These are phyloP conservation scores for Phylloscopus trochiloides DNA, from an alignment of 2,113 vertebrate species.

Conservation along the genomic window DNA sequence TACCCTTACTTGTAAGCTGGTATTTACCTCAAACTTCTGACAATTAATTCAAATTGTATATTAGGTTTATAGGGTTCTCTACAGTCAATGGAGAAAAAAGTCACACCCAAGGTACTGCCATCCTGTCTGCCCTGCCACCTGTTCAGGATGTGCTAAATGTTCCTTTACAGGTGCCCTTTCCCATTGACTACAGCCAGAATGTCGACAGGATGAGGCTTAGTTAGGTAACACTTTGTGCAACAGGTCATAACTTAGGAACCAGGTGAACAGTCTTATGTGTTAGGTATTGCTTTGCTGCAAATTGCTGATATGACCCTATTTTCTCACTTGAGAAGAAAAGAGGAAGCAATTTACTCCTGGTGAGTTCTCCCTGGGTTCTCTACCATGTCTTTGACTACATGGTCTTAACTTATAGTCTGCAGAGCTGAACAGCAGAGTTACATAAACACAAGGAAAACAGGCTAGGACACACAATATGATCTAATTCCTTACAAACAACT, in stretches of 20 bases:
- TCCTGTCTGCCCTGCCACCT: background rate
- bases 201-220: rapidly evolving
- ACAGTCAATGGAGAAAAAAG: rapidly evolving
- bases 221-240: background rate
- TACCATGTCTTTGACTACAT: background rate
- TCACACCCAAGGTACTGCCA: background rate
- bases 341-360: background rate
- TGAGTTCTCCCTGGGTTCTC: background rate
- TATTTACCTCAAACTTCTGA: background rate
- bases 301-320: background rate
- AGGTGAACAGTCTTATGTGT: background rate
- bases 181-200: background rate
- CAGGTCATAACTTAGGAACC: too few relatives aligned
- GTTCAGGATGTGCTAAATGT: background rate
- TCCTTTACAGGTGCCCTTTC: background rate
- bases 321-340: background rate
- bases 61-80: background rate
- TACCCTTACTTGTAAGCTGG: background rate
- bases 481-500: background rate
- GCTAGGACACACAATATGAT: background rate
- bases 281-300: background rate
- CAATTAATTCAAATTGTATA: background rate
- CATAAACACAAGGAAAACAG: background rate
- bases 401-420: background rate
- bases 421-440: background rate